phyloP scores from a whole-genome alignment of 1,140 invertebrate genomes.

The Cyclargus thomasi region DNA sequence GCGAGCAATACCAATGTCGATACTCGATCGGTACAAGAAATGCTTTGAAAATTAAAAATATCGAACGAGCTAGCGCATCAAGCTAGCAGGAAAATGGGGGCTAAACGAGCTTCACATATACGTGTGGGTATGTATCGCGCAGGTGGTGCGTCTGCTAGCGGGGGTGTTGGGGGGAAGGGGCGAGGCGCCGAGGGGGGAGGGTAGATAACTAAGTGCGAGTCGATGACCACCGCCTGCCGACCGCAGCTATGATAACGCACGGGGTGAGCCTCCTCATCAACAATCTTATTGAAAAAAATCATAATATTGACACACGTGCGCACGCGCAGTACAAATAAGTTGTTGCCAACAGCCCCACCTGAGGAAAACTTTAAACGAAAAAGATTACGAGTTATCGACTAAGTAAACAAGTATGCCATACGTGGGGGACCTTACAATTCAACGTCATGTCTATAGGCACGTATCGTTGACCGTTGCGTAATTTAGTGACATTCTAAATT shows the following conservation, averaged over 20 bases:
- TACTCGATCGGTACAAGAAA: too few species aligned
- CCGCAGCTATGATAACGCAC: not conserved
- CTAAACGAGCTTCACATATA: not conserved
- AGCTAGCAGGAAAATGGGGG: not conserved
- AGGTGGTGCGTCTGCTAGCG: not conserved
- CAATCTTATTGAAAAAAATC: slow-evolving; percentile 1
- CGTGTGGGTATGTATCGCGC: not conserved
- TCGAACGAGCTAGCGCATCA: not conserved
- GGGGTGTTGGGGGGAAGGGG: not conserved
- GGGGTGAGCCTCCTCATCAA: not conserved
- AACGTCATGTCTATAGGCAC: not conserved
- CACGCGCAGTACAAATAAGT: not conserved
- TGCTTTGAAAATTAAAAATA: too few species aligned
- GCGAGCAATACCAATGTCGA: too few species aligned
- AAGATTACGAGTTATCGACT: not conserved
- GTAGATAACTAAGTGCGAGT: slow-evolving; percentile 14
- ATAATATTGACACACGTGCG: slow-evolving; percentile 10
- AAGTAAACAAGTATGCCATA: not conserved
- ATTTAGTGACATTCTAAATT: too few species aligned
- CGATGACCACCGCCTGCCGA: slow-evolving; percentile 4
- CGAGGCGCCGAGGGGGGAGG: slow-evolving; percentile 1
- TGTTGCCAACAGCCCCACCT: not conserved
- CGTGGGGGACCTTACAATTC: not conserved
- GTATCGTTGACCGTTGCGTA: not conserved
- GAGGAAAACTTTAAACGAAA: not conserved